Evolutionary conservation across 2,113 vertebrate species (phyloP), one percentile per base, ranked within the genome.

Genomic region (Stercorarius parasiticus): DNA sequence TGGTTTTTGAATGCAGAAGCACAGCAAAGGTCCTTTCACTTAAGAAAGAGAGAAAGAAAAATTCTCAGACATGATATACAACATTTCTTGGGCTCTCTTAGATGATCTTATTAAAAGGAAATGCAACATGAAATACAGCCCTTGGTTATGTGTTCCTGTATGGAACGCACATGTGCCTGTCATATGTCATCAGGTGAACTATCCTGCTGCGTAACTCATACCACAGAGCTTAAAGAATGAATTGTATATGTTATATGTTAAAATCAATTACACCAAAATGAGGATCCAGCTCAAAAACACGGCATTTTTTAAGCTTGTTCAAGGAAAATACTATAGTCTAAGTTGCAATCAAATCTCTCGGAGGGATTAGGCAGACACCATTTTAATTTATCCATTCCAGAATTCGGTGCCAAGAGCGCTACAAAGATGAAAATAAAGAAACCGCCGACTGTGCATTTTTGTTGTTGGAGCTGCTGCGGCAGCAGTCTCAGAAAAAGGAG

Each of bases 341-440:
- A 87, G 58, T 77, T 95, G 86, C 69, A 96, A 92, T 93, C 93
- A 97, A 96, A 93, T 94, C 73, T 97, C 91, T 98, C 79, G 1
- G 82, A 97, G 91, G 95, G 90, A 97, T 97, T 96, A 98, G 52
- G 52, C 72, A 95, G 96, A 96, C 94, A 96, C 83, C 88, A 93
- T 96, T 97, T 98, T 98, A 97, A 97, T 98, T 97, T 93, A 97
- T 96, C 95, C 85, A 69, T 96, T 97, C 92, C 91, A 85, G 93
- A 96, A 81, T 84, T 67, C 23, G 0, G 52, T 96, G 93, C 94
- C 96, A 96, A 95, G 74, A 97, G 87, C 19, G 4, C 82, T 85
- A 79, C 94, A 97, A 97, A 98, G 96, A 97, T 34, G 74, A 95
- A 97, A 97, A 98, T 94, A 97, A 97, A 97, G 92, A 93, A 98